Evolutionary conservation across 2,888 invertebrate species (phyloP).

Genomic region (Hirtodrosophila cameraria): DNA sequence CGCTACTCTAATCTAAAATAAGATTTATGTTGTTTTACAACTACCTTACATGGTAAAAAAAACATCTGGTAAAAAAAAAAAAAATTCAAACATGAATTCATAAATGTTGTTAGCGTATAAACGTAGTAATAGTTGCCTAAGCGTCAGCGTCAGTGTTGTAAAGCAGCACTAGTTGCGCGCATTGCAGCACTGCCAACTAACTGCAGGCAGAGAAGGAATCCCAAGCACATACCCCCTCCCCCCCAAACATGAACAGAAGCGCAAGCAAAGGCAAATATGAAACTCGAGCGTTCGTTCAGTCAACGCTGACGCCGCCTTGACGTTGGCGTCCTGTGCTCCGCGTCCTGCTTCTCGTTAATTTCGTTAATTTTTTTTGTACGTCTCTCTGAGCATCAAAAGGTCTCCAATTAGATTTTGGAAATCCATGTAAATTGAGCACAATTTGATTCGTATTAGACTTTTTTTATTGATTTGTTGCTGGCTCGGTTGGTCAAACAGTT

Average conservation of each 20-base stretch:
- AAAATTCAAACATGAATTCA: too few relatives aligned
- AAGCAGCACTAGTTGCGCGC: constrained; percentile 61
- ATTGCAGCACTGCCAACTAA: constrained; percentile 48
- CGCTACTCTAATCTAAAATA: too few relatives aligned
- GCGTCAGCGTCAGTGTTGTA: constrained; percentile 52
- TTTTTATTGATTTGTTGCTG: not conserved
- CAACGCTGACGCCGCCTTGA: constrained; percentile 47
- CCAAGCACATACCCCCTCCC: too few relatives aligned
- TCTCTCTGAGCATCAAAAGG: constrained; percentile 15
- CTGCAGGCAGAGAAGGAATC: constrained; percentile 3
- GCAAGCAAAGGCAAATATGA: constrained; percentile 26
- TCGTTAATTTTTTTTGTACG: constrained; percentile 21
- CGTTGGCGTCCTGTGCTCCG: constrained; percentile 48
- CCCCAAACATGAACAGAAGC: constrained; percentile 7
- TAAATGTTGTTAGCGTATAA: too few relatives aligned
- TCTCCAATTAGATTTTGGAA: constrained; percentile 2
- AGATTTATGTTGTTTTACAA: too few relatives aligned
- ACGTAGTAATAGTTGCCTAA: too few relatives aligned
- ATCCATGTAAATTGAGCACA: constrained; percentile 25
- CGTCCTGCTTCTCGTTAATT: constrained; percentile 23
- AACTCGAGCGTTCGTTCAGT: constrained; percentile 42
- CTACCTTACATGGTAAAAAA: too few relatives aligned
- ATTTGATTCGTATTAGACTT: constrained; percentile 9
- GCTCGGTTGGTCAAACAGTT: constrained; percentile 12
- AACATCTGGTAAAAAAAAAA: too few relatives aligned